Evolutionary conservation across 2,797 vertebrate genomes (phyloP).

Genomic region (Gymnocypris eckloni): DNA sequence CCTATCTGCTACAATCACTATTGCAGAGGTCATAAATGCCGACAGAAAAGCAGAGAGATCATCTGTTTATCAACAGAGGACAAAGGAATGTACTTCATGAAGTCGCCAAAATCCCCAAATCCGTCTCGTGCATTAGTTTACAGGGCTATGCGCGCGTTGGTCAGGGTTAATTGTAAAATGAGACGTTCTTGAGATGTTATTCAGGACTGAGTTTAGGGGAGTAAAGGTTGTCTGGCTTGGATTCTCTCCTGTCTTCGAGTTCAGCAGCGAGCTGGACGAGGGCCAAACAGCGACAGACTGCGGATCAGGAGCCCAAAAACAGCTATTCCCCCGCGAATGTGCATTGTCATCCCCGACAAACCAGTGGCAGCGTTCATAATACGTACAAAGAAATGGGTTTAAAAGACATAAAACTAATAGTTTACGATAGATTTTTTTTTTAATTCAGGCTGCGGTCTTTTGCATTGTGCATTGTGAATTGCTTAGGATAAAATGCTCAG

Average conservation of each 20-base stretch:
- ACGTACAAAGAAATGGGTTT: background rate
- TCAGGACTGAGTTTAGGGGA: slow-evolving; percentile 5
- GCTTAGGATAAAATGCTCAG: too few species aligned
- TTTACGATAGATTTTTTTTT: background rate
- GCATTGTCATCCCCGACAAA: slow-evolving; percentile 48
- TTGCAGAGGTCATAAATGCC: background rate
- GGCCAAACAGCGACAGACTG: slow-evolving; percentile 63
- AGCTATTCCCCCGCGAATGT: slow-evolving; percentile 51
- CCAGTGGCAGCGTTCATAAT: slow-evolving; percentile 25
- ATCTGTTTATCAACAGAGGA: background rate
- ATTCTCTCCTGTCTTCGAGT: slow-evolving; percentile 33
- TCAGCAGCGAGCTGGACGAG: slow-evolving; percentile 47
- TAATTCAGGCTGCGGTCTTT: background rate
- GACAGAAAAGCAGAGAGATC: background rate
- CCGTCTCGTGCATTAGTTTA: background rate
- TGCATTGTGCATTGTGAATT: too few species aligned
- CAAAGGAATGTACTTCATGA: slow-evolving; percentile 1
- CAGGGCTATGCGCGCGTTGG: background rate
- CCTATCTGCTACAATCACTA: background rate
- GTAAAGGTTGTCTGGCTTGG: slow-evolving; percentile 3
- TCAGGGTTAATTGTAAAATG: slow-evolving; percentile 3
- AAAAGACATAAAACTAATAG: background rate
- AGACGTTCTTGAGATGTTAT: slow-evolving; percentile 8
- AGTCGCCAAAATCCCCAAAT: background rate
- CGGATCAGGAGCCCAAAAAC: slow-evolving; percentile 44